These are phyloP conservation scores for Ailurus styani DNA, from an alignment of 2,113 vertebrate species.

Conservation along the genomic window DNA sequence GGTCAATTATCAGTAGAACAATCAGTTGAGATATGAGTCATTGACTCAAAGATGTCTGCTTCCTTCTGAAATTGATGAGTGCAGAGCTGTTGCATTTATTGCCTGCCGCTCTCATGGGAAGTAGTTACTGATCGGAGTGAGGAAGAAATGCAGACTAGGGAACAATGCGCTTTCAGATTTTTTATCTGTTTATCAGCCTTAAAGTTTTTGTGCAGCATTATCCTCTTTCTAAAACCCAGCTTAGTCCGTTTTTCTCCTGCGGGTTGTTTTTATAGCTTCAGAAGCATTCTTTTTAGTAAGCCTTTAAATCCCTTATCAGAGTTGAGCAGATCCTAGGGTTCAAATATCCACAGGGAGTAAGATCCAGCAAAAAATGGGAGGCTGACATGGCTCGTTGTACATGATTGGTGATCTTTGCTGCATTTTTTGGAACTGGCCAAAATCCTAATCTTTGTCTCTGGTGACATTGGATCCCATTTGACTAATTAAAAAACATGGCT, in stretches of 20 bases:
- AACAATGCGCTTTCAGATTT: not conserved
- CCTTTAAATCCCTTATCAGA: constrained; percentile 62
- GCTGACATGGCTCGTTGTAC: not conserved
- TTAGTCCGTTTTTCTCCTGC: not conserved
- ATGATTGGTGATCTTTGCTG: not conserved
- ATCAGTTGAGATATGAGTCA: not conserved
- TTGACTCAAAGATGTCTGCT: not conserved
- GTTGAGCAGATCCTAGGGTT: constrained; percentile 20
- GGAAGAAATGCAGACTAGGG: not conserved
- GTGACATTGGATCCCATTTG: constrained; percentile 47
- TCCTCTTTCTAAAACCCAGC: constrained; percentile 30
- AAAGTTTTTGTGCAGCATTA: not conserved
- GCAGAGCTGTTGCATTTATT: not conserved
- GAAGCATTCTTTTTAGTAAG: constrained; percentile 57
- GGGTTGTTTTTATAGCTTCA: constrained; percentile 11
- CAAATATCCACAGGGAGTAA: constrained; percentile 41
- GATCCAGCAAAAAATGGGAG: not conserved
- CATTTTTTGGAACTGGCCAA: not conserved
- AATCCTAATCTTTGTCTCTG: constrained; percentile 50
- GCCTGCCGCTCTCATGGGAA: not conserved
- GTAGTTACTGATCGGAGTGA: not conserved
- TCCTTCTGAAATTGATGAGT: not conserved
- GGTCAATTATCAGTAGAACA: not conserved
- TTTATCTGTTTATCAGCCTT: constrained; percentile 28
- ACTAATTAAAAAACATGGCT: constrained; percentile 51